These are phyloP conservation scores for Heterochromis multidens DNA, from an alignment of 2,113 vertebrate species.

Conservation along the genomic window DNA sequence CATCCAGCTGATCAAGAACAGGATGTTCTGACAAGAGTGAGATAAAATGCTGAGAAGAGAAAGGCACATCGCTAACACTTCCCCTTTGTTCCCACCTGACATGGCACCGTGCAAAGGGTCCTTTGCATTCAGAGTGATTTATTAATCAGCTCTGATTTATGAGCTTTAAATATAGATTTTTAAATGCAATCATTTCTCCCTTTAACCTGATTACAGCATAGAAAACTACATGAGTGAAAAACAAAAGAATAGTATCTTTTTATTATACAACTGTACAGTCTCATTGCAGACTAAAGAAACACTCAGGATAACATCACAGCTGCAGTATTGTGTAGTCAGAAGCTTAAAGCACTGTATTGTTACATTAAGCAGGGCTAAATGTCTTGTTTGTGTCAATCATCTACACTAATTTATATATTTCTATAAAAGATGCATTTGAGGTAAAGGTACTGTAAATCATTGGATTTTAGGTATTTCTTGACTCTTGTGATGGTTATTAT, in stretches of 20 bases:
- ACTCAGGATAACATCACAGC: background rate
- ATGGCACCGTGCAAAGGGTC: constrained; percentile 39
- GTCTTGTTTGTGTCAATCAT: background rate
- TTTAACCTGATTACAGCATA: background rate
- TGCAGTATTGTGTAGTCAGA: background rate
- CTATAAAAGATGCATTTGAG: background rate
- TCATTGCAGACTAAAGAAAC: background rate
- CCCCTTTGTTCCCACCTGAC: constrained; percentile 61
- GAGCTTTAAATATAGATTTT: background rate
- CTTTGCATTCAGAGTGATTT: background rate
- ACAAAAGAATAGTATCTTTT: background rate
- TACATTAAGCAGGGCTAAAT: background rate
- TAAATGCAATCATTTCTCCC: background rate
- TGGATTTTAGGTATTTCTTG: background rate
- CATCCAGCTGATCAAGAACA: constrained; percentile 55
- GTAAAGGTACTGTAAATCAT: background rate
- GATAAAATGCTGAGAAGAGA: constrained; percentile 57
- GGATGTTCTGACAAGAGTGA: constrained; percentile 68
- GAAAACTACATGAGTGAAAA: background rate
- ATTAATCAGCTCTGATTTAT: background rate
- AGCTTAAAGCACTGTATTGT: background rate
- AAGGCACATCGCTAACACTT: constrained; percentile 58
- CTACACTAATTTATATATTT: background rate
- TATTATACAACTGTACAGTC: constrained; percentile 20
- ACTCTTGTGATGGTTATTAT: background rate